A percentile compares a stretch with the other conserved stretches of the same genome.
phyloP scores from a whole-genome alignment of 1,140 invertebrate species.

The Propsilocerus akamusi region DNA sequence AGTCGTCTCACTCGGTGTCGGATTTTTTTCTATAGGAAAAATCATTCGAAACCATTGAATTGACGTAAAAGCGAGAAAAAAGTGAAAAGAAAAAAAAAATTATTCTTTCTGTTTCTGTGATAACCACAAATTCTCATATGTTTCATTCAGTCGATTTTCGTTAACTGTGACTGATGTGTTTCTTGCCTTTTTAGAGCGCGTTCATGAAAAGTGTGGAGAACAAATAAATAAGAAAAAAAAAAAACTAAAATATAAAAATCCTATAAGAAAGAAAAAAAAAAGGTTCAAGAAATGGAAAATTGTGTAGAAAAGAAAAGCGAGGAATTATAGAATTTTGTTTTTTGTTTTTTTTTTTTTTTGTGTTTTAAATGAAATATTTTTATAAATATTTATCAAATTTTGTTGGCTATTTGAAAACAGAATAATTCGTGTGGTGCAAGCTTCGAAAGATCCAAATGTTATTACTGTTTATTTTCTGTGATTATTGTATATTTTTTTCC shows the following conservation, averaged over 20 bases:
- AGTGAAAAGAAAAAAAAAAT: background rate
- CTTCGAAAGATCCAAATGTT: no score
- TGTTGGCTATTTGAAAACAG: no score
- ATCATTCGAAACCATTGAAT: background rate
- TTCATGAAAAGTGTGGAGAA: background rate
- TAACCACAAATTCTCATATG: slow-evolving; percentile 3
- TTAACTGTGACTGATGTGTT: background rate
- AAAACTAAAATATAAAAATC: background rate
- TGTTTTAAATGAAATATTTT: no score
- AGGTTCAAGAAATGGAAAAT: no score
- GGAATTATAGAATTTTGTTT: no score
- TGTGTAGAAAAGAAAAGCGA: no score
- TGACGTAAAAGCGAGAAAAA: slow-evolving; percentile 3
- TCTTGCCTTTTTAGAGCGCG: background rate
- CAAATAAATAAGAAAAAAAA: background rate
- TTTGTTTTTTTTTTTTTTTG: no score
- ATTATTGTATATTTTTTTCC: no score
- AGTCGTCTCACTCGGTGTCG: background rate
- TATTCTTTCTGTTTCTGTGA: background rate
- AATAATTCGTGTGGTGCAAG: no score
- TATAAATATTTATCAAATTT: no score
- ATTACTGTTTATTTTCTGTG: no score
- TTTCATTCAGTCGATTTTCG: slow-evolving; percentile 1
- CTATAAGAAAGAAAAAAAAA: background rate
- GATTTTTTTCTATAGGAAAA: slow-evolving; percentile 1